phyloP scores from a whole-genome alignment of 2,113 vertebrate species.

The Orthochromis indermauri region DNA sequence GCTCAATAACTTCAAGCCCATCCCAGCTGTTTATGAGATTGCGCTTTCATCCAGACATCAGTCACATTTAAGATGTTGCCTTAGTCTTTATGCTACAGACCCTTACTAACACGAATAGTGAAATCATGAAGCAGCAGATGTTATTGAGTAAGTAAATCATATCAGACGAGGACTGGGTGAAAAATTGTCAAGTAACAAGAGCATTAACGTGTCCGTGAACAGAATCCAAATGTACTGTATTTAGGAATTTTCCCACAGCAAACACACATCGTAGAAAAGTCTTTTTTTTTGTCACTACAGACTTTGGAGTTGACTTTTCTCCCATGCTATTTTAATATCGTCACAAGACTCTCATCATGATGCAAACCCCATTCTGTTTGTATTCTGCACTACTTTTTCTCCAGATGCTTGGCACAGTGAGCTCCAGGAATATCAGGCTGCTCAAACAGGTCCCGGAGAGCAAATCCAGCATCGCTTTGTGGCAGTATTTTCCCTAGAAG shows the following conservation, averaged over 20 bases:
- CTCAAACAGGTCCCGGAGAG: conserved; percentile 31
- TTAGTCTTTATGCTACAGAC: background rate
- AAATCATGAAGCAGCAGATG: background rate
- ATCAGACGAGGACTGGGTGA: background rate
- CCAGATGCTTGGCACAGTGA: background rate
- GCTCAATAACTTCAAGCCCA: conserved; percentile 44
- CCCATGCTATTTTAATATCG: background rate
- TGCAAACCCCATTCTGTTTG: conserved; percentile 9
- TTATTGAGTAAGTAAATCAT: background rate
- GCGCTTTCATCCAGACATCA: conserved; percentile 49
- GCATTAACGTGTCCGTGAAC: background rate
- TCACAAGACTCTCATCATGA: background rate
- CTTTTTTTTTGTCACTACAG: background rate
- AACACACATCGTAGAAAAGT: background rate
- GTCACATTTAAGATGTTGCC: conserved; percentile 33
- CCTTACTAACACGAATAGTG: background rate
- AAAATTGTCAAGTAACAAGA: background rate
- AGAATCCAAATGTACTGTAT: background rate
- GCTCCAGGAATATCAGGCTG: conserved; percentile 7
- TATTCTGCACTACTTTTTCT: conserved; percentile 2
- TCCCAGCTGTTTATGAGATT: conserved; percentile 57
- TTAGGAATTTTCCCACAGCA: background rate
- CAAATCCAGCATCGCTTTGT: conserved; percentile 38
- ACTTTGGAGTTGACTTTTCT: background rate
- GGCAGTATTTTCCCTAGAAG: conserved; percentile 30